phyloP scores from a whole-genome alignment of 2,888 invertebrate species.

The Abrostola tripartita region DNA sequence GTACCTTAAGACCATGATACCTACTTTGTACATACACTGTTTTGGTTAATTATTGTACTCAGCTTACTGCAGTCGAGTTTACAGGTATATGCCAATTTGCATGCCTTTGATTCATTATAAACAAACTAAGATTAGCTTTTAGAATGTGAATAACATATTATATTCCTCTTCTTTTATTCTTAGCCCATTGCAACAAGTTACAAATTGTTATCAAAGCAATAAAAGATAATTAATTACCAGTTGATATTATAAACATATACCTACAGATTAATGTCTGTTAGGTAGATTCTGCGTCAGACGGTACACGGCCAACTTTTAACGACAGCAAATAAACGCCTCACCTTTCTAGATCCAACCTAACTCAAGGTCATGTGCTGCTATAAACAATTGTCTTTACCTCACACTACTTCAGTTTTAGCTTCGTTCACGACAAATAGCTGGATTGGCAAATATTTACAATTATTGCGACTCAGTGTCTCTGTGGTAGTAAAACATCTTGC shows the following conservation, averaged over 20 bases:
- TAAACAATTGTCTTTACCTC: constrained; percentile 55
- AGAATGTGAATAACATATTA: not conserved
- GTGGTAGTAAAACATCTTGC: constrained; percentile 64
- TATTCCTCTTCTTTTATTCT: not conserved
- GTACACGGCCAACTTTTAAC: constrained; percentile 41
- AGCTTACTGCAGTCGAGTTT: not conserved
- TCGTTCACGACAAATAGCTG: constrained; percentile 43
- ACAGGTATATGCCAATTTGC: constrained; percentile 6
- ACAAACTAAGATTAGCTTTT: constrained; percentile 24
- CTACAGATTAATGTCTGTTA: constrained; percentile 22
- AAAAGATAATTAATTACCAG: constrained; percentile 15
- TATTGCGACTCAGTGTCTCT: constrained; percentile 55
- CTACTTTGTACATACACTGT: constrained; percentile 5
- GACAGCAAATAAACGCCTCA: constrained; percentile 20
- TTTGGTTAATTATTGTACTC: constrained; percentile 2
- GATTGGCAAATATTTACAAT: constrained; percentile 63
- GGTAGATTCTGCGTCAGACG: constrained; percentile 44
- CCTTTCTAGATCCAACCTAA: constrained; percentile 51
- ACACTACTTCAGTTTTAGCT: constrained; percentile 33
- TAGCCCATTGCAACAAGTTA: constrained; percentile 10
- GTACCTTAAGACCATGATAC: too few species aligned
- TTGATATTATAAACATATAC: constrained; percentile 13
- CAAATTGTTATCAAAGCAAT: constrained; percentile 22
- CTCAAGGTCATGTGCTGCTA: constrained; percentile 60
- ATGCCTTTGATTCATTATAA: constrained; percentile 10